These are phyloP conservation scores for Podarcis raffonei DNA, from an alignment of 2,113 vertebrate genomes.

Conservation along the genomic window DNA sequence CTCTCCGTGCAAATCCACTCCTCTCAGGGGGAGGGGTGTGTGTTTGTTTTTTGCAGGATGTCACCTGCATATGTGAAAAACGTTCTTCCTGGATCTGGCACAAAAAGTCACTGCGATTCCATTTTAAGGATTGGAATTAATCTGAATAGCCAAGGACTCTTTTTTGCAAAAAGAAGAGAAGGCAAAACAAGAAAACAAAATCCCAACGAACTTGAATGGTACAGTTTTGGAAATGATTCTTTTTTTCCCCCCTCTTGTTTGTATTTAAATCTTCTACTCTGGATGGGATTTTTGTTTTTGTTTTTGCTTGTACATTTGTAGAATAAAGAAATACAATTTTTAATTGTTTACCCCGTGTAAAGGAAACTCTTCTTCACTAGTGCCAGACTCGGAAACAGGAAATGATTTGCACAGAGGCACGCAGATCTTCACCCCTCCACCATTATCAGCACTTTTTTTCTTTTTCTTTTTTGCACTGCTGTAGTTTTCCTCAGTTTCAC, in stretches of 20 bases:
- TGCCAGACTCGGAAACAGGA: neutral
- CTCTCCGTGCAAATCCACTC: conserved; percentile 3
- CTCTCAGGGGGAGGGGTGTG: neutral
- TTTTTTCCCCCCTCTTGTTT: neutral
- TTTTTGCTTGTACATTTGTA: conserved; percentile 79
- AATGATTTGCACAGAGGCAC: neutral
- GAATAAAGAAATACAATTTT: conserved; percentile 74
- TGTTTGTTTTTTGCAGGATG: neutral
- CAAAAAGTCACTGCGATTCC: conserved; percentile 51
- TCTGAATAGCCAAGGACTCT: conserved; percentile 45
- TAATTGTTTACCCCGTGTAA: conserved; percentile 57
- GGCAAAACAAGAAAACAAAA: neutral
- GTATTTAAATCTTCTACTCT: conserved; percentile 11
- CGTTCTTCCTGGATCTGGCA: conserved; percentile 47
- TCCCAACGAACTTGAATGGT: conserved; percentile 40
- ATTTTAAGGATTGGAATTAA: conserved; percentile 58
- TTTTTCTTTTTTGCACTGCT: neutral
- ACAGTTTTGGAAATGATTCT: conserved; percentile 30
- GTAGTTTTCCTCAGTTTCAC: neutral
- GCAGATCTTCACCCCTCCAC: neutral
- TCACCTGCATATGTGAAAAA: conserved; percentile 31
- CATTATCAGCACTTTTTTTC: neutral
- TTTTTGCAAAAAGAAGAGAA: conserved; percentile 22
- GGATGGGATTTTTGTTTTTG: conserved; percentile 47
- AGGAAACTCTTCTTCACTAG: conserved; percentile 58